Conservation (phyloP, 2,888 invertebrate species). For the Polymixis lichenea region DNA sequence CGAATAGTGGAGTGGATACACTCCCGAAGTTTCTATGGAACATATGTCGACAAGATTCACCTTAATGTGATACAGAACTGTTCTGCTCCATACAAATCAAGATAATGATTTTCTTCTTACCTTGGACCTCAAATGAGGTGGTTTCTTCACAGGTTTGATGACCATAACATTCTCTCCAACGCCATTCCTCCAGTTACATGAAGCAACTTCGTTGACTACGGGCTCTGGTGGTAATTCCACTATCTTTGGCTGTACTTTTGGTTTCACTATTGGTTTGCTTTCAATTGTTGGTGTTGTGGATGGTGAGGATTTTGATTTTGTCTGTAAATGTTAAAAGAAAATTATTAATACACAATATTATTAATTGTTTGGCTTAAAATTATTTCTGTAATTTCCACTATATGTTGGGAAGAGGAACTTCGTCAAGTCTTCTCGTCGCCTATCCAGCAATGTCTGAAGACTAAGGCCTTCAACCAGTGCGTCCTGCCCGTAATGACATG, state of each 20-base stretch:
- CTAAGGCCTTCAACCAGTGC: no score
- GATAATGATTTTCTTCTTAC: slow-evolving; percentile 71
- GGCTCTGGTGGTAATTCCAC: slow-evolving; percentile 71
- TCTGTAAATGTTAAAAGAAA: slow-evolving; percentile 68
- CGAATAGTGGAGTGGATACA: no score
- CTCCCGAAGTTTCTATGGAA: no score
- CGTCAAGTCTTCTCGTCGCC: no score
- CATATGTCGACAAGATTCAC: no score
- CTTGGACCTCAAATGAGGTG: slow-evolving; percentile 92
- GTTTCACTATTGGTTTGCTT: slow-evolving; percentile 67
- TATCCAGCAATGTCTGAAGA: no score
- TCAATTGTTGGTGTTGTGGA: slow-evolving; percentile 77
- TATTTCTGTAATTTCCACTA: no score
- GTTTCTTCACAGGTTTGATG: slow-evolving; percentile 90
- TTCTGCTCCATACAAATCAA: background rate
- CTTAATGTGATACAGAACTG: background rate
- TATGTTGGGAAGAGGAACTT: no score
- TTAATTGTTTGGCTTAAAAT: no score
- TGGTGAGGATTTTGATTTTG: slow-evolving; percentile 87
- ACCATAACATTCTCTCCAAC: slow-evolving; percentile 82
- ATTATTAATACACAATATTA: background rate
- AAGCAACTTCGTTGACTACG: slow-evolving; percentile 57
- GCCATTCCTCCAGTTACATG: slow-evolving; percentile 83
- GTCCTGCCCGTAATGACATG: no score
- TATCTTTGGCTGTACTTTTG: slow-evolving; percentile 74